Percentiles rank a stretch among this genome's conserved stretches.
phyloP scores from a whole-genome alignment of 2,113 vertebrate genomes.

The Lota lota region DNA sequence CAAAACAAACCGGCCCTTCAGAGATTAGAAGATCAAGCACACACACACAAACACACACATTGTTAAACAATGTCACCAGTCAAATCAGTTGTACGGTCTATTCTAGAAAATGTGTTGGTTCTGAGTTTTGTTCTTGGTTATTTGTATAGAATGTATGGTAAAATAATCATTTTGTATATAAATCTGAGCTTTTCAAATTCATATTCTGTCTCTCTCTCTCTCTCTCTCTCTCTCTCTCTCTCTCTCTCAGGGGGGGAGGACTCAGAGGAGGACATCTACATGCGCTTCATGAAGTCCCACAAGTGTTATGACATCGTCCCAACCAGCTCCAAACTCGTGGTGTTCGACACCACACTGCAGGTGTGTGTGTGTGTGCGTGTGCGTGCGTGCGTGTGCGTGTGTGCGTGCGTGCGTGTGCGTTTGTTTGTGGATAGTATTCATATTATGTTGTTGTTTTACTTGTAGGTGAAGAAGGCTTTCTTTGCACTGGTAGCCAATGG shows the following conservation, averaged over 20 bases:
- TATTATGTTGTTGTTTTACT: background rate
- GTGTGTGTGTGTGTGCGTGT: constrained; percentile 12
- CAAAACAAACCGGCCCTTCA: no score
- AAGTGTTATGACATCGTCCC: constrained; percentile 98
- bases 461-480: constrained; percentile 93
- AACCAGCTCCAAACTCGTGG: constrained; percentile 96
- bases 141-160: no score
- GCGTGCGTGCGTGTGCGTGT: constrained; percentile 12
- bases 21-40: no score
- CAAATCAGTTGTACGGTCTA: no score
- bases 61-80: no score
- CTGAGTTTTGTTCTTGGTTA: no score
- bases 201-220: background rate
- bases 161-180: no score
- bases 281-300: constrained; percentile 97
- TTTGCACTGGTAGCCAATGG: constrained; percentile 92
- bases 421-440: background rate
- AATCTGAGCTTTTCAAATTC: no score
- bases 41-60: no score
- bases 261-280: constrained; percentile 94
- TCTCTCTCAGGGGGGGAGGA: constrained; percentile 75
- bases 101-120: no score
- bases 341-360: constrained; percentile 89
- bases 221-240: constrained; percentile 8
- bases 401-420: constrained; percentile 4